Percentiles rank a stretch among this genome's conserved stretches.
Conservation (phyloP, 1,140 invertebrate genomes). For the Lordiphosa collinella region DNA sequence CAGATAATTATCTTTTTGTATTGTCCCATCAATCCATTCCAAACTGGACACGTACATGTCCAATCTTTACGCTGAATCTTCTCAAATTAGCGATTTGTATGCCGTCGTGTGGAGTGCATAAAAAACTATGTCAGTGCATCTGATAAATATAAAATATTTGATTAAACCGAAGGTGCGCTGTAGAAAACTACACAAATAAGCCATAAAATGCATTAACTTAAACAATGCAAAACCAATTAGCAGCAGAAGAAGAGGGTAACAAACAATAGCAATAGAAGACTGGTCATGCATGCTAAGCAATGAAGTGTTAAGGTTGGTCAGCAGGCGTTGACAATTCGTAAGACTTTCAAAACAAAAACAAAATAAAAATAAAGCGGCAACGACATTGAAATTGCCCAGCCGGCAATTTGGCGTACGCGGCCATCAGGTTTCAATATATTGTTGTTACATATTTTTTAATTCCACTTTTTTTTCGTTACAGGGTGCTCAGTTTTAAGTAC, state of each 20-base stretch:
- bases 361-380: slow-evolving; percentile 3
- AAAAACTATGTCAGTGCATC: slow-evolving; percentile 61
- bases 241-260: slow-evolving; percentile 10
- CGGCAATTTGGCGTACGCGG: slow-evolving; percentile 8
- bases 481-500: slow-evolving; percentile 64
- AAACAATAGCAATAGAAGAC: slow-evolving; percentile 31
- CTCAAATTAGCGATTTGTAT: slow-evolving; percentile 63
- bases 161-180: slow-evolving; percentile 44
- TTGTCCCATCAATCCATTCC: too few relatives aligned
- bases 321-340: slow-evolving; percentile 39
- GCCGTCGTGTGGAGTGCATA: slow-evolving; percentile 37
- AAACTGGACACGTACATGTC: too few relatives aligned
- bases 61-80: background rate
- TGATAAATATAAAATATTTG: slow-evolving; percentile 40
- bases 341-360: slow-evolving; percentile 44
- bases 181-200: slow-evolving; percentile 33
- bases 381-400: slow-evolving; percentile 48
- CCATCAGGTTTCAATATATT: background rate
- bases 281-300: slow-evolving; percentile 48
- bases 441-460: background rate
- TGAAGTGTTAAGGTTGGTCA: slow-evolving; percentile 60
- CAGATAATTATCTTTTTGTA: too few relatives aligned
- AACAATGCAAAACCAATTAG: slow-evolving; percentile 32
- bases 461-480: slow-evolving; percentile 14
- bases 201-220: slow-evolving; percentile 53